Base-by-base conservation (phyloP, 2,113 vertebrate species). In the Corythornis madagascariensis region DNA sequence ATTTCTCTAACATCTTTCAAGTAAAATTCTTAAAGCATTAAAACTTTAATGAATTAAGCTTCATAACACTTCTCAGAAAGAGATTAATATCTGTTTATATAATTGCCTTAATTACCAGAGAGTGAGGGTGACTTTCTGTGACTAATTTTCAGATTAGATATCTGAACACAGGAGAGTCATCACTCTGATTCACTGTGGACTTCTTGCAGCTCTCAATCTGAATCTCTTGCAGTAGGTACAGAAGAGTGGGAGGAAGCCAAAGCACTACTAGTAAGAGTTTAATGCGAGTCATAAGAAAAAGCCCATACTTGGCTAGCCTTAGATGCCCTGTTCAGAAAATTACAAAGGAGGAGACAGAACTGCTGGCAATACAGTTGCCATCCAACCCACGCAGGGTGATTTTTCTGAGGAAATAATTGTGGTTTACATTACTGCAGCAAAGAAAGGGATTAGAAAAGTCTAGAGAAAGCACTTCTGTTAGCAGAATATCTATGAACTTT, bases 141-240 rank as follows among this genome's bases (percentile, higher is more conserved):
- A 93, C 89, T 92, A 94, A 87, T 91, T 83, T 93, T 89, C 64
- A 90, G 77, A 84, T 94, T 70, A 94, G 55, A 29, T 91, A 29
- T 70, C 63, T 79, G 82, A 81, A 70, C 47, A 66, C 38, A 64
- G 81, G 55, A 80, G 57, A 90, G 72, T 92, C 85, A 86, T 91
- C 55, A 22, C 5, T 17, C 38, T 86, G 81, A 91, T 86, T 86
- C 67, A 76, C 65, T 65, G 2, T 3, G 4, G 47, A 9, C 56
- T 83, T 10, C 47, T 73, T 87, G 43, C 26, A 71, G 19, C 38
- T 52, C 40, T 86, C 50, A 56, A 7, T 35, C 24, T 59, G 38
- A 19, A 63, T 65, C 38, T 89, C 45, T 72, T 82, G 35, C 55
- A 55, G n/a, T n/a, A 57, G 19, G 5, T 76, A n/a, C 22, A 79